phyloP scores from a whole-genome alignment of 2,888 invertebrate genomes.

The Drosophila paranaensis region DNA sequence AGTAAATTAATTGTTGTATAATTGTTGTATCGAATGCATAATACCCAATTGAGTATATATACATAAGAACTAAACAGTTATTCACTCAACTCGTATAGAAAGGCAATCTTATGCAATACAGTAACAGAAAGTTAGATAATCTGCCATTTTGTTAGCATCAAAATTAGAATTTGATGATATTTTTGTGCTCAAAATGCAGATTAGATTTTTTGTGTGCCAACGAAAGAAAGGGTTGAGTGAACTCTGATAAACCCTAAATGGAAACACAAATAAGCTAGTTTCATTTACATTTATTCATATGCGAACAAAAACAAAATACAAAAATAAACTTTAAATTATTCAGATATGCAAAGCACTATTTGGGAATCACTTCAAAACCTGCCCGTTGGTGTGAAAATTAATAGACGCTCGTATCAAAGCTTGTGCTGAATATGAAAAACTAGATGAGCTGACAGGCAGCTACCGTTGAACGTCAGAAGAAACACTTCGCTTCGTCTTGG shows the following conservation, averaged over 20 bases:
- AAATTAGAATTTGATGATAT: constrained; percentile 7
- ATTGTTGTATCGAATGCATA: too few relatives aligned
- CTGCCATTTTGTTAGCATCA: not conserved
- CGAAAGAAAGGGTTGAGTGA: constrained; percentile 59
- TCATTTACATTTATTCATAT: constrained; percentile 45
- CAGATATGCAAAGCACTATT: constrained; percentile 47
- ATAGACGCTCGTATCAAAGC: constrained; percentile 39
- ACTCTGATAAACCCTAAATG: constrained; percentile 43
- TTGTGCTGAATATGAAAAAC: constrained; percentile 54
- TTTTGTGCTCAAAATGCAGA: not conserved
- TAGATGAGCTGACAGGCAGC: constrained; percentile 55
- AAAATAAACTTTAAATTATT: constrained; percentile 47
- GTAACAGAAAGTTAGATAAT: not conserved
- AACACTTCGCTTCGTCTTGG: not conserved
- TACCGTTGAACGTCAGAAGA: constrained; percentile 43
- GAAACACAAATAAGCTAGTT: constrained; percentile 27
- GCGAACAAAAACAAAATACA: not conserved
- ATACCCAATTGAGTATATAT: too few relatives aligned
- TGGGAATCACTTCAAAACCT: constrained; percentile 30
- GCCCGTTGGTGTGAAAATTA: constrained; percentile 66
- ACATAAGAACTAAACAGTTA: not conserved
- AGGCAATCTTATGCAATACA: not conserved
- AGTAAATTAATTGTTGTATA: not conserved
- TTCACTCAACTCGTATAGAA: not conserved
- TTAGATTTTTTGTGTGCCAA: constrained; percentile 5